Conservation (phyloP, 2,888 invertebrate species). For the Melanargia galathea region DNA sequence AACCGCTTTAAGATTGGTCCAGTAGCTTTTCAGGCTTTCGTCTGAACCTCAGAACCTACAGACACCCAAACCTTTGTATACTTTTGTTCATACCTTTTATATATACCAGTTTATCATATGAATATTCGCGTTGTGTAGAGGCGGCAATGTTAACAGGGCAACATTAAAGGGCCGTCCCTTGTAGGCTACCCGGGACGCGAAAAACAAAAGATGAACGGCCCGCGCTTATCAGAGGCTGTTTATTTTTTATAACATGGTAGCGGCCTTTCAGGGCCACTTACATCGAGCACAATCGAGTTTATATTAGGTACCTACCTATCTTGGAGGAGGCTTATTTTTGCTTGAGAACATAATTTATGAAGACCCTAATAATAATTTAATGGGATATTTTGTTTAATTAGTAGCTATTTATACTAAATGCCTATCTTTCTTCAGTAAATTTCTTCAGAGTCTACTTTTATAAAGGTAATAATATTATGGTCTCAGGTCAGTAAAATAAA, state of each 20-base stretch:
- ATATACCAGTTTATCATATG: not conserved
- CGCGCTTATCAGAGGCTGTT: conserved; percentile 45
- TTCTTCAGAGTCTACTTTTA: no score
- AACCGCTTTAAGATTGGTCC: no score
- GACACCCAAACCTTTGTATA: no score
- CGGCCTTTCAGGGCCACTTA: conserved; percentile 24
- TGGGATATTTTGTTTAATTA: not conserved
- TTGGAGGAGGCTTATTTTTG: conserved; percentile 4
- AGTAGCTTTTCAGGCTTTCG: no score
- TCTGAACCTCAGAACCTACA: no score
- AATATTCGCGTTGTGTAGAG: conserved; percentile 3
- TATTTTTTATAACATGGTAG: conserved; percentile 41
- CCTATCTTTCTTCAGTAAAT: no score
- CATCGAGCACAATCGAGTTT: conserved; percentile 25
- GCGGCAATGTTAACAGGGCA: conserved; percentile 36
- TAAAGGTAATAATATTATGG: no score
- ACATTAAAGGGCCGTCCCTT: conserved; percentile 36
- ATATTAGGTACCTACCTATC: not conserved
- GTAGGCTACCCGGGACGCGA: conserved; percentile 42
- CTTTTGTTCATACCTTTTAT: no score
- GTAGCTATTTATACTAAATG: not conserved
- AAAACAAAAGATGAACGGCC: conserved; percentile 47
- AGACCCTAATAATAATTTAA: not conserved
- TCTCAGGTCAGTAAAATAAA: no score
- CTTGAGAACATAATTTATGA: conserved; percentile 2